A percentile compares a stretch with the other conserved stretches of the same genome.
Conservation (phyloP, 2,888 invertebrate genomes). For the Phyto melanocephala region DNA sequence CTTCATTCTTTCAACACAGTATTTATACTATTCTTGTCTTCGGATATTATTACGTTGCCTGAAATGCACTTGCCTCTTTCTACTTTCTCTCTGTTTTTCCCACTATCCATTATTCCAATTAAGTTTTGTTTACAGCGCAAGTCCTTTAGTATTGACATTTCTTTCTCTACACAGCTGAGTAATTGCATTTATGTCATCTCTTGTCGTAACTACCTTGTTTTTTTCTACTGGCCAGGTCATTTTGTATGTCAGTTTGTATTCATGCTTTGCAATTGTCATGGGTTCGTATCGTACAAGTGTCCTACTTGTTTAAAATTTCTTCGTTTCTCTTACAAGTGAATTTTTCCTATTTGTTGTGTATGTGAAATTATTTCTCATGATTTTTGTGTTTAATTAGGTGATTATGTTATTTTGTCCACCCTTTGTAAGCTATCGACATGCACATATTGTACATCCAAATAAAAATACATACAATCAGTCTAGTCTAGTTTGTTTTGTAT, state of each 20-base stretch:
- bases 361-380: too few relatives aligned
- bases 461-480: not conserved
- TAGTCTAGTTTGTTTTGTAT: slow-evolving; percentile 16
- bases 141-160: slow-evolving; percentile 16
- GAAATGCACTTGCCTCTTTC: not conserved
- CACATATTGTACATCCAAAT: not conserved
- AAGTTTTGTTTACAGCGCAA: slow-evolving; percentile 39
- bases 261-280: slow-evolving; percentile 41
- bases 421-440: not conserved
- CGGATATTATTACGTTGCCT: not conserved
- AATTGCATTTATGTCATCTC: slow-evolving; percentile 5
- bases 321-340: not conserved
- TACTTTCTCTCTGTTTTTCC: not conserved
- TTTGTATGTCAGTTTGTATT: slow-evolving; percentile 31
- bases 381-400: not conserved
- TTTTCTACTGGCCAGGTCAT: slow-evolving; percentile 47
- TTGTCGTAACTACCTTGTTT: not conserved
- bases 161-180: slow-evolving; percentile 39
- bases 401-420: not conserved
- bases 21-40: not conserved
- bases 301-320: slow-evolving; percentile 45
- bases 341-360: not conserved
- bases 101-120: not conserved
- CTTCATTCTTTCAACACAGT: not conserved
- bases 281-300: slow-evolving; percentile 57